Percentiles rank a stretch among this genome's conserved stretches.
Conservation (phyloP, 37 sponge, comb jelly and placozoan species). For the Amphimedon queenslandica region DNA sequence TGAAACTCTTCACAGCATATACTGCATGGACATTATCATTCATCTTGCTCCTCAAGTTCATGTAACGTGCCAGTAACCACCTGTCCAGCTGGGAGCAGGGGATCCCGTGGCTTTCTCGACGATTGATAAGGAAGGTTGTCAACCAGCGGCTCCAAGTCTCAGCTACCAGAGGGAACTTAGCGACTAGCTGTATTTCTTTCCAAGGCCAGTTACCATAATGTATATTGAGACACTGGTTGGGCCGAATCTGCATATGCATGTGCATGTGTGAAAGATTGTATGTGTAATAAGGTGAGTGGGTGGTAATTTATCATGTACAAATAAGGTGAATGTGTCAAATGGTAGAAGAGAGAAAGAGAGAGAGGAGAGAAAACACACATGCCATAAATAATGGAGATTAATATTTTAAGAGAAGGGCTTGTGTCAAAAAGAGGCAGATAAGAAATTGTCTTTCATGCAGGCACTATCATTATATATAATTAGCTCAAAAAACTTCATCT, state of each 20-base stretch:
- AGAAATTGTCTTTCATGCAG: too few relatives aligned
- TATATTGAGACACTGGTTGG: slow-evolving; percentile 29
- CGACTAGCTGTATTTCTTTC: slow-evolving; percentile 28
- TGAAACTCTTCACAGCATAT: slow-evolving; percentile 22
- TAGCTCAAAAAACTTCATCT: too few relatives aligned
- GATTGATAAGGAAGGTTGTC: not conserved
- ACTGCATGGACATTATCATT: slow-evolving; percentile 8
- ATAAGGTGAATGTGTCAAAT: too few relatives aligned
- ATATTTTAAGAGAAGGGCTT: too few relatives aligned
- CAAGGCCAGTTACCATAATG: slow-evolving; percentile 57
- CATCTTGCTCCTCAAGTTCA: slow-evolving; percentile 13
- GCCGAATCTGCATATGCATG: not conserved
- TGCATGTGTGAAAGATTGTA: too few relatives aligned
- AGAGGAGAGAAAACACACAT: too few relatives aligned
- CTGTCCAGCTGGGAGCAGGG: slow-evolving; percentile 13
- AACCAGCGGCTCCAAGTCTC: slow-evolving; percentile 1
- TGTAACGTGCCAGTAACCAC: slow-evolving; percentile 37
- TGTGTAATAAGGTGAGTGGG: too few relatives aligned
- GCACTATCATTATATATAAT: too few relatives aligned
- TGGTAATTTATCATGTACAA: too few relatives aligned
- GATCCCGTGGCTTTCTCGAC: not conserved
- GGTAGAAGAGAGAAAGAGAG: too few relatives aligned
- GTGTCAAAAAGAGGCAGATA: too few relatives aligned
- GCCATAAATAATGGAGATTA: too few relatives aligned
- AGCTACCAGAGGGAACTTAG: not conserved